Percentiles rank a stretch among this genome's conserved stretches.
These are phyloP conservation scores for Dynastes tityus DNA, from an alignment of 2,888 invertebrate species.

Conservation along the genomic window DNA sequence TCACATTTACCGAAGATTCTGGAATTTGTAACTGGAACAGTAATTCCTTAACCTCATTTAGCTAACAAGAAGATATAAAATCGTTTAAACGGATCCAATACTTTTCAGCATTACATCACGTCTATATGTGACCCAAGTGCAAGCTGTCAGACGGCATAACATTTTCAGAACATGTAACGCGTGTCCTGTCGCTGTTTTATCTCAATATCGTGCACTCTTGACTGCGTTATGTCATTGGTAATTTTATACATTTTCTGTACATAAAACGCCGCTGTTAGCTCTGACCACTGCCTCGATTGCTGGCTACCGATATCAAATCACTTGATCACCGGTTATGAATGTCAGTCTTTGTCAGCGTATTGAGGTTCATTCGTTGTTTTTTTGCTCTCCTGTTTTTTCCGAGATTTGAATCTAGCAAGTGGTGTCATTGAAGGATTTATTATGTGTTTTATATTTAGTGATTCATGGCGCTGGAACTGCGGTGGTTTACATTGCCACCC, in stretches of 20 bases:
- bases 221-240: conserved; percentile 44
- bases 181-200: conserved; percentile 18
- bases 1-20: too few species aligned
- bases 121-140: too few species aligned
- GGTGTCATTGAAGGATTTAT: conserved; percentile 10
- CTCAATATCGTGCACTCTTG: conserved; percentile 37
- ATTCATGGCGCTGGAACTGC: too few species aligned
- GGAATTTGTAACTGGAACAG: too few species aligned
- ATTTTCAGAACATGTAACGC: background rate
- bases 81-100: too few species aligned
- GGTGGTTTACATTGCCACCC: too few species aligned
- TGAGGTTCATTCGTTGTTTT: background rate
- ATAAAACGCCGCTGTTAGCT: background rate
- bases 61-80: too few species aligned
- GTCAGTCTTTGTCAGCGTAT: conserved; percentile 3
- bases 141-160: background rate
- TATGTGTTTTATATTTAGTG: background rate
- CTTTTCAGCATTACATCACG: too few species aligned
- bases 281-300: background rate
- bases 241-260: conserved; percentile 32
- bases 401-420: conserved; percentile 19
- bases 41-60: too few species aligned
- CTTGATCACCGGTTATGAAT: conserved; percentile 24
- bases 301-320: conserved; percentile 30
- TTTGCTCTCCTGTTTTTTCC: conserved; percentile 9